Evolutionary conservation across 1,140 invertebrate species (phyloP).

Genomic region (Tetramorium alpestre): DNA sequence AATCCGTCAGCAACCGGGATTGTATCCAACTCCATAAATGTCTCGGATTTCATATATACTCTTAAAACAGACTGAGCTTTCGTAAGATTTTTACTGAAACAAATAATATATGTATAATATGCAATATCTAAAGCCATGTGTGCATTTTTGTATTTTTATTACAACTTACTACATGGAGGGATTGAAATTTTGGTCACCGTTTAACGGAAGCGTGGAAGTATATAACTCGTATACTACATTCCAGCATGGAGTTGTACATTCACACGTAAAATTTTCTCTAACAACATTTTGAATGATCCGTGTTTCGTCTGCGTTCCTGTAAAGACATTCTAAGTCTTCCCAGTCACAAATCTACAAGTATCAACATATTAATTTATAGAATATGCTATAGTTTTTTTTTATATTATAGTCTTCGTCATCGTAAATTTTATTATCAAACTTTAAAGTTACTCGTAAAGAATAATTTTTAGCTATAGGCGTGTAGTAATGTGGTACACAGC

Average conservation of each 20-base stretch:
- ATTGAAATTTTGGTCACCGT: not conserved
- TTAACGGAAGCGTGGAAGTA: not conserved
- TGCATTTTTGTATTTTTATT: not conserved
- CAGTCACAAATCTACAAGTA: conserved; percentile 42
- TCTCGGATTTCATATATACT: conserved; percentile 50
- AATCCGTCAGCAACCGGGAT: conserved; percentile 48
- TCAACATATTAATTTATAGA: not conserved
- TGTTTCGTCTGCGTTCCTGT: not conserved
- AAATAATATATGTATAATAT: not conserved
- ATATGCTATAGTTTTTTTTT: not conserved
- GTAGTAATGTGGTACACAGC: conserved; percentile 58
- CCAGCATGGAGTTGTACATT: conserved; percentile 45
- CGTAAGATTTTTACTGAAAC: conserved; percentile 33
- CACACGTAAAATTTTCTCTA: conserved; percentile 34
- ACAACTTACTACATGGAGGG: conserved; percentile 31
- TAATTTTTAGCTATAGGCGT: conserved; percentile 7
- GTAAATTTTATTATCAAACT: not conserved
- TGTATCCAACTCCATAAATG: not conserved
- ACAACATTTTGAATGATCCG: conserved; percentile 1
- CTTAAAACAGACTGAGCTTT: not conserved
- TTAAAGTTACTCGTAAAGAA: conserved; percentile 35
- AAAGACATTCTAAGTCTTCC: conserved; percentile 18
- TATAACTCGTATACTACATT: not conserved
- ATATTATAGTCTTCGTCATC: not conserved
- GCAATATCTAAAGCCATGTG: too few relatives aligned